Base-by-base conservation (phyloP, 2,888 invertebrate genomes). In the Eupithecia inturbata region DNA sequence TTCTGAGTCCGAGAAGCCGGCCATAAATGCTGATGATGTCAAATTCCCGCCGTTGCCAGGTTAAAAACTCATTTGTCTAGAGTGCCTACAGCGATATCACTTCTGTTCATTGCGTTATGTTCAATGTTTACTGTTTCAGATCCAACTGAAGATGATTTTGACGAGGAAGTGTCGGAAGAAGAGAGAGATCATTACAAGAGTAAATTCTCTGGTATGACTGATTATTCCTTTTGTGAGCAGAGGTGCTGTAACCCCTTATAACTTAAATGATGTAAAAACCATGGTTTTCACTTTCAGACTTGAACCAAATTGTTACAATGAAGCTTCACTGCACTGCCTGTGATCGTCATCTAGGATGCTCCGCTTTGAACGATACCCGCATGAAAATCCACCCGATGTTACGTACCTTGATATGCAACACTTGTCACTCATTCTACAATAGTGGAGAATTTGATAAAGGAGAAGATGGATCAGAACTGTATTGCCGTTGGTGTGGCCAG, bases 401-500 rank as follows among this genome's bases (percentile, higher is more conserved):
- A 3, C 95, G 96, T 49, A 97, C 97, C 0, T 90, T 97, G 12
- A 95, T 97, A 53, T 97, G 97, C 83, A 95, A 95, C 68, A 95
- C 95, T 67, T 97, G 97, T 87, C 96, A 96, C 81, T 96, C 96
- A 57, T 97, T 97, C 86, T 97, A 97, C 85, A 96, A 96, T 70
- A 97, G 97, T 87, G 97, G 97, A 7, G 97, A 96, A 82, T 97
- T 97, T 88, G 97, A 97, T 75, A 97, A 97, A 90, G 97, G 97
- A 68, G 97, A 97, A 87, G 97, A 97, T 91, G 97, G 97, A 33
- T 97, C 97, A 22, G 97, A 97, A 86, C 90, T 97, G 77, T 97
- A 97, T 84, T 97, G 97, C 82, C 95, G 97, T 68, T 97, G 97
- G 97, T 97, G 97, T 84, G 97, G 97, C 0, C 97, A 97, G 87